These are phyloP conservation scores for Chaetogeoica ovagalla DNA, from an alignment of 2,888 invertebrate species.

Conservation along the genomic window DNA sequence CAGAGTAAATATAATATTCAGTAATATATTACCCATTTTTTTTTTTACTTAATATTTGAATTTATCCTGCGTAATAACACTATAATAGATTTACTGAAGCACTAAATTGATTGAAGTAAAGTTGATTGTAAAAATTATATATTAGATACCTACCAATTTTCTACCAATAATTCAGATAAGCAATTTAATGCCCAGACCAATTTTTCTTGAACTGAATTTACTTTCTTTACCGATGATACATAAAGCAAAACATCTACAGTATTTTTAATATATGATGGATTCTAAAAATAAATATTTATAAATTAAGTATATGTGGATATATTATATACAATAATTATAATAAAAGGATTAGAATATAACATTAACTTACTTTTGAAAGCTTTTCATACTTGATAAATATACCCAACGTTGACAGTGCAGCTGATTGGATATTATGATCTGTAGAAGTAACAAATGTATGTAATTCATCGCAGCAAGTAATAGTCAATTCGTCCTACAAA, in stretches of 20 bases:
- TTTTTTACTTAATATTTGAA: too few relatives aligned
- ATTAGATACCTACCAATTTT: slow-evolving; percentile 28
- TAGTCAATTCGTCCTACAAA: slow-evolving; percentile 25
- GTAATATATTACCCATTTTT: too few relatives aligned
- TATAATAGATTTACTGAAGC: too few relatives aligned
- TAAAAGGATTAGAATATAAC: not conserved
- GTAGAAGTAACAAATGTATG: slow-evolving; percentile 21
- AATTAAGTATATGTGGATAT: not conserved
- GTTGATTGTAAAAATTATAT: not conserved
- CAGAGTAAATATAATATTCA: too few relatives aligned
- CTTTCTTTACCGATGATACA: slow-evolving; percentile 29
- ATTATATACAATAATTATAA: not conserved
- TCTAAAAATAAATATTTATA: slow-evolving; percentile 14
- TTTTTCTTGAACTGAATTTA: slow-evolving; percentile 45
- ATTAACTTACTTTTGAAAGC: slow-evolving; percentile 18
- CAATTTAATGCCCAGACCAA: slow-evolving; percentile 40
- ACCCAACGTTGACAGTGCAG: slow-evolving; percentile 36
- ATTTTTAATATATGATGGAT: slow-evolving; percentile 15
- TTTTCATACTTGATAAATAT: slow-evolving; percentile 39
- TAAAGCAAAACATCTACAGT: slow-evolving; percentile 44
- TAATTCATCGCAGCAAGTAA: slow-evolving; percentile 20
- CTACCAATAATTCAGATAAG: slow-evolving; percentile 41
- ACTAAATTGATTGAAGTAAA: too few relatives aligned
- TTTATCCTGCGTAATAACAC: too few relatives aligned
- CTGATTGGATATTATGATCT: slow-evolving; percentile 41